Evolutionary conservation across 2,797 vertebrate species (phyloP).

Genomic region (Astyanax mexicanus): DNA sequence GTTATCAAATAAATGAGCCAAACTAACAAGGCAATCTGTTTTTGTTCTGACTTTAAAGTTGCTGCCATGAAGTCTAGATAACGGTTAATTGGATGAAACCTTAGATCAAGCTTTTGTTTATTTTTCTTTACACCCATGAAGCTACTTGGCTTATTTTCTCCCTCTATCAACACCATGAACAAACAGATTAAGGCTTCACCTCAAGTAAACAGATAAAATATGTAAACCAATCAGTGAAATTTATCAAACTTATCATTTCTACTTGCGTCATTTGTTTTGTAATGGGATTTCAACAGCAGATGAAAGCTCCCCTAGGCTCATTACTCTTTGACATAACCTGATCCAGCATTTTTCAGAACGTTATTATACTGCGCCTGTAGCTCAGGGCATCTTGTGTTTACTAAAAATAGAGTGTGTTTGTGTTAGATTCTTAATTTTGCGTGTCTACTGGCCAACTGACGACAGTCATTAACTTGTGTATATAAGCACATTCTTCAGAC

Average conservation of each 20-base stretch:
- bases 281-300: background rate
- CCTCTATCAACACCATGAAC: background rate
- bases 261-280: background rate
- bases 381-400: slow-evolving; percentile 26
- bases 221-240: background rate
- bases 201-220: background rate
- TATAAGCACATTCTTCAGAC: background rate
- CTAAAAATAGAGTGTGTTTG: slow-evolving; percentile 44
- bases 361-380: background rate
- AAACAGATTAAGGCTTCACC: background rate
- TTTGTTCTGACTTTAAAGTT: slow-evolving; percentile 2
- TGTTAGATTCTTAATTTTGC: slow-evolving; percentile 49
- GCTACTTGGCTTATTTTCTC: background rate
- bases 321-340: background rate
- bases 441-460: slow-evolving; percentile 32
- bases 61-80: background rate
- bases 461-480: slow-evolving; percentile 17
- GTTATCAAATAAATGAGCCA: background rate
- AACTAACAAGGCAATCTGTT: background rate
- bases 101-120: slow-evolving; percentile 4
- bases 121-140: background rate
- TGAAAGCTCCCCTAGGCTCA: background rate
- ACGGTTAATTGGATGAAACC: background rate
- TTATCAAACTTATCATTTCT: slow-evolving; percentile 2
- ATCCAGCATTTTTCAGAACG: background rate